Base-by-base conservation (phyloP, 1,140 invertebrate species). In the Bombus impatiens region DNA sequence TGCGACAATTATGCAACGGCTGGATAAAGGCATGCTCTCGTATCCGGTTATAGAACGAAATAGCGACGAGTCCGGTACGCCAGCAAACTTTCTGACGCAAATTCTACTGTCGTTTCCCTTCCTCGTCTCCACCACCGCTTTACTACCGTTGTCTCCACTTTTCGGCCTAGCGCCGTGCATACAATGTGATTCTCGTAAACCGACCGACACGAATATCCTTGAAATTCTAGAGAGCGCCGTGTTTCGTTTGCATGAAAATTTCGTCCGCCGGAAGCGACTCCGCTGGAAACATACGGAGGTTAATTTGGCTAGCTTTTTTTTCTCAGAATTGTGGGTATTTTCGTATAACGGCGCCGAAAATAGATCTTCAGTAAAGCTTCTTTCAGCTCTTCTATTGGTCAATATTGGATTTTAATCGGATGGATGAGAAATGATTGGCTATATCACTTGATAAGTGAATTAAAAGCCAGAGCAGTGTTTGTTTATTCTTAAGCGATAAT, bases 1-100 rank as follows among this genome's bases (percentile, higher is more conserved):
- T 71, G 79, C 62, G 47, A 82, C 85, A 90, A 89, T 91, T 91
- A 91, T 92, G 87, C 88, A 72, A 37, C 83, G 67, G 84, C 82
- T 77, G 86, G 87, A 88, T 91, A 91, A 91, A 85, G 77, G 84
- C 75, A 74, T 70, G 78, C 87, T 70, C 65, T 90, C 82, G 72
- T 90, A 90, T 90, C 82, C 79, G 86, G 82, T 82, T 88, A 82
- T 70, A 62, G 81, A 70, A 57, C 68, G 78, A 84, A 77, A 85
- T 57, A 70, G 76, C 18, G 32, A 40, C 65, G n/a, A 18, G 62
- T 72, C 71, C 86, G 59, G 62, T 6, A 12, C 59, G 47, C 57
- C 37, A 15, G n/a, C 15, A 35, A 78, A 32, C 70, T 79, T 70
- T 74, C 47, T 44, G 57, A n/a, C 71, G 42, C 84, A 42, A 82